Evolutionary conservation across 2,797 vertebrate genomes (phyloP).

Genomic region (Todus mexicanus): DNA sequence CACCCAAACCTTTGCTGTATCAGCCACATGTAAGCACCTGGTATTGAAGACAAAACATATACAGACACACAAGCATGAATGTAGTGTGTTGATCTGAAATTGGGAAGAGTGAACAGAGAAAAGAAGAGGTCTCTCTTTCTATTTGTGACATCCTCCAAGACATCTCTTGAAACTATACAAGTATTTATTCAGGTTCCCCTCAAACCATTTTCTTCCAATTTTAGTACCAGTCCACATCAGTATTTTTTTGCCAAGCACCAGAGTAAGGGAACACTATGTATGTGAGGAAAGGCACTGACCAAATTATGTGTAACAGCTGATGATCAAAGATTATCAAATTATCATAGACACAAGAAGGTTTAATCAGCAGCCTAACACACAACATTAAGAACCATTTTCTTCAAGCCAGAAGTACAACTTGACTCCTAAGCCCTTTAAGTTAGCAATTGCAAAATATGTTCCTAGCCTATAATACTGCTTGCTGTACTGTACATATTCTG

Average conservation of each 20-base stretch:
- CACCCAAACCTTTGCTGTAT: not conserved
- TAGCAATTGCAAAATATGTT: not conserved
- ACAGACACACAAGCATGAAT: accelerated
- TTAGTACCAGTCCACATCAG: not conserved
- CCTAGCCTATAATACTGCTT: not conserved
- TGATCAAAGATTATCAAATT: not conserved
- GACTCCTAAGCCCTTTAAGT: not conserved
- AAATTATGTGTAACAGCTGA: not conserved
- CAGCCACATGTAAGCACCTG: not conserved
- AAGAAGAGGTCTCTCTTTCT: not conserved
- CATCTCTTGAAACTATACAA: not conserved
- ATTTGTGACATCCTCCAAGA: not conserved
- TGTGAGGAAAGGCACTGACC: not conserved
- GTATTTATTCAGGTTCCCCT: not conserved
- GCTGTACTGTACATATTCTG: not conserved
- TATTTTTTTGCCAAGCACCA: not conserved
- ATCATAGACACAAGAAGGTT: not conserved
- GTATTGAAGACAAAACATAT: not conserved
- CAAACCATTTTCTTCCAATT: not conserved
- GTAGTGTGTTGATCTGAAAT: not conserved
- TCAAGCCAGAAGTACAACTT: not conserved
- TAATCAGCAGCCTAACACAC: not conserved
- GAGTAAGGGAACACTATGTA: not conserved
- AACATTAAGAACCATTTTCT: not conserved
- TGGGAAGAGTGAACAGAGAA: not conserved